Evolutionary conservation across 2,113 vertebrate genomes (phyloP).

Genomic region (Aythya baeri): DNA sequence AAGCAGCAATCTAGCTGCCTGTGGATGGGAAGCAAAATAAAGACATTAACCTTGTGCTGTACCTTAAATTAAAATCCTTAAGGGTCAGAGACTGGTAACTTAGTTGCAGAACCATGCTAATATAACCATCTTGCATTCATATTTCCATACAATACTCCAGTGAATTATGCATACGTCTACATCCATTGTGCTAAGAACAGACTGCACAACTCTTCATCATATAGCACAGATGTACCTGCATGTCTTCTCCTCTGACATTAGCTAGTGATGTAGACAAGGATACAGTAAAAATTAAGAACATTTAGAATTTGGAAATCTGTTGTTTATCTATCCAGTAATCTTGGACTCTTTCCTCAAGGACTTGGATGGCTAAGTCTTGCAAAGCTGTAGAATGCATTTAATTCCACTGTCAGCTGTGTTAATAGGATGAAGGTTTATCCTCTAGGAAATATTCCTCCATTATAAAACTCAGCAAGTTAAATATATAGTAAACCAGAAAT

Average conservation of each 20-base stretch:
- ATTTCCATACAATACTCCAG: neutral
- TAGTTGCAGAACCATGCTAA: neutral
- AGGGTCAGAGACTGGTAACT: neutral
- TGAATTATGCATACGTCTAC: neutral
- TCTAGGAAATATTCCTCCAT: neutral
- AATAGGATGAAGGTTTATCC: slow-evolving; percentile 31
- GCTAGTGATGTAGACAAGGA: neutral
- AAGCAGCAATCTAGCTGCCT: neutral
- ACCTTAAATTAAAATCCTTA: neutral
- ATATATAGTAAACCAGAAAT: slow-evolving; percentile 26
- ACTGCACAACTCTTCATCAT: neutral
- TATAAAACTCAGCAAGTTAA: slow-evolving; percentile 23
- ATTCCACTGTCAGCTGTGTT: slow-evolving; percentile 7
- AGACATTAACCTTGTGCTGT: neutral
- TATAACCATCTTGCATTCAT: neutral
- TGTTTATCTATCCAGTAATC: neutral
- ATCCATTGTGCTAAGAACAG: neutral
- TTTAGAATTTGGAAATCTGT: neutral
- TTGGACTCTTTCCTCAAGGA: neutral
- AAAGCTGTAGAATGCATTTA: neutral
- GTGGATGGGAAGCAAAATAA: neutral
- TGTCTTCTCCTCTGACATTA: neutral
- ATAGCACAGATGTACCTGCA: neutral
- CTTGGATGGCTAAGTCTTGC: neutral
- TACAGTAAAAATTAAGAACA: neutral